phyloP scores from a whole-genome alignment of 2,797 vertebrate species.

The Arrhamphus sclerolepis region DNA sequence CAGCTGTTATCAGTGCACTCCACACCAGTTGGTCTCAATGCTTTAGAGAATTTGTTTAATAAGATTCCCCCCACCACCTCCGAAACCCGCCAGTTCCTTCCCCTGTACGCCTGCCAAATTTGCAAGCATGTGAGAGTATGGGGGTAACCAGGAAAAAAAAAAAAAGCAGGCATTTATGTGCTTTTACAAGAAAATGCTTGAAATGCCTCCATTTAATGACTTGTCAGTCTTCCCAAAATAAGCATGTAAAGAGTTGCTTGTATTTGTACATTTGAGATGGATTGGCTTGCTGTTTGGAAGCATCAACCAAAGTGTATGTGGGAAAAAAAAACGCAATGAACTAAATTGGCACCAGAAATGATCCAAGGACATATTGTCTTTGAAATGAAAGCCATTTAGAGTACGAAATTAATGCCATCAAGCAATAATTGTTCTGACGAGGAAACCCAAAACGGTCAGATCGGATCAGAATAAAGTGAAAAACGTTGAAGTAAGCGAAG shows the following conservation, averaged over 20 bases:
- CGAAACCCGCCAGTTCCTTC: conserved; percentile 53
- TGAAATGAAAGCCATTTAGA: conserved; percentile 35
- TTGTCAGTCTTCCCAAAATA: conserved; percentile 66
- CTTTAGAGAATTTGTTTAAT: conserved; percentile 82
- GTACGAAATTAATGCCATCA: conserved; percentile 30
- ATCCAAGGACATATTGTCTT: conserved; percentile 33
- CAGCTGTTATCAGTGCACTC: conserved; percentile 83
- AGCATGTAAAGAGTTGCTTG: conserved; percentile 49
- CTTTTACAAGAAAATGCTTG: conserved; percentile 65
- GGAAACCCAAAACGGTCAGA: conserved; percentile 33
- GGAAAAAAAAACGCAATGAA: conserved; percentile 11
- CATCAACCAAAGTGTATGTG: conserved; percentile 19
- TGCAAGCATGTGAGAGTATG: conserved; percentile 60
- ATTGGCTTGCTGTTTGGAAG: conserved; percentile 13
- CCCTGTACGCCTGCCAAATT: conserved; percentile 70
- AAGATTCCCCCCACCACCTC: conserved; percentile 50
- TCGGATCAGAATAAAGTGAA: conserved; percentile 35
- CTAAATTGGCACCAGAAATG: conserved; percentile 4
- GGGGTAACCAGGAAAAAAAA: conserved; percentile 53
- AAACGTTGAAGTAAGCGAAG: conserved; percentile 28
- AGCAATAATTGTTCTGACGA: conserved; percentile 31
- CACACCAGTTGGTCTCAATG: conserved; percentile 82
- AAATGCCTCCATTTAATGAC: conserved; percentile 76
- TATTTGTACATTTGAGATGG: conserved; percentile 46
- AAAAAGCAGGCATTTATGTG: conserved; percentile 71